phyloP scores from a whole-genome alignment of 2,113 vertebrate species.

The Xenopus laevis region DNA sequence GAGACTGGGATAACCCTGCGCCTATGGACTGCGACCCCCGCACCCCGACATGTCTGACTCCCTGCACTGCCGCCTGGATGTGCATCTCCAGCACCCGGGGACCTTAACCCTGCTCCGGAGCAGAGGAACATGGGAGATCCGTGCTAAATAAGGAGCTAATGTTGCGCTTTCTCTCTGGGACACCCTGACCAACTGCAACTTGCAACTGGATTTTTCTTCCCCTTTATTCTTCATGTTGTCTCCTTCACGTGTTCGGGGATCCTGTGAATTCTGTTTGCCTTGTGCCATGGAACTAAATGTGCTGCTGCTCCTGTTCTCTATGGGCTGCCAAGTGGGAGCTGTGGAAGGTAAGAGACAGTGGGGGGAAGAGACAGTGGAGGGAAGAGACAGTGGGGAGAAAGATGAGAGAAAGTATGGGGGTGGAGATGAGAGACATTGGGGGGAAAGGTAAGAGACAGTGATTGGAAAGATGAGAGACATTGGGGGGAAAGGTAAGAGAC shows the following conservation, averaged over 20 bases:
- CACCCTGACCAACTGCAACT: constrained; percentile 11
- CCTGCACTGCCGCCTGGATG: constrained; percentile 28
- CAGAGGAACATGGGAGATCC: constrained; percentile 28
- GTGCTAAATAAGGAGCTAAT: constrained; percentile 40
- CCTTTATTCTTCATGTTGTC: not conserved
- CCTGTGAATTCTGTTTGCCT: constrained; percentile 3
- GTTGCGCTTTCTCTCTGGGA: not conserved
- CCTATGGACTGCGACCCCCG: constrained; percentile 57
- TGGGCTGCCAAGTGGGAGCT: constrained; percentile 66
- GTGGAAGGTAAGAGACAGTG: constrained; percentile 70
- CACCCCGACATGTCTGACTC: constrained; percentile 44
- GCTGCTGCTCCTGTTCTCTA: constrained; percentile 60
- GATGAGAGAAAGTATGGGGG: too few species aligned
- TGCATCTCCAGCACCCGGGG: constrained; percentile 33
- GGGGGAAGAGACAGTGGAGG: too few species aligned
- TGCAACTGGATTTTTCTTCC: too few species aligned
- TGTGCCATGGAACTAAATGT: constrained; percentile 64
- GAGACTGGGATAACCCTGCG: constrained; percentile 55
- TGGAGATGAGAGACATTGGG: too few species aligned
- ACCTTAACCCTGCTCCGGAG: too few species aligned
- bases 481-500: too few species aligned
- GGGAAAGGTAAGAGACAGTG: too few species aligned
- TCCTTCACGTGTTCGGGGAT: not conserved
- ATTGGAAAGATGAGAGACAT: too few species aligned
- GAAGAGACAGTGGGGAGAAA: too few species aligned